phyloP scores from a whole-genome alignment of 2,113 vertebrate species.

The Pterocles gutturalis region DNA sequence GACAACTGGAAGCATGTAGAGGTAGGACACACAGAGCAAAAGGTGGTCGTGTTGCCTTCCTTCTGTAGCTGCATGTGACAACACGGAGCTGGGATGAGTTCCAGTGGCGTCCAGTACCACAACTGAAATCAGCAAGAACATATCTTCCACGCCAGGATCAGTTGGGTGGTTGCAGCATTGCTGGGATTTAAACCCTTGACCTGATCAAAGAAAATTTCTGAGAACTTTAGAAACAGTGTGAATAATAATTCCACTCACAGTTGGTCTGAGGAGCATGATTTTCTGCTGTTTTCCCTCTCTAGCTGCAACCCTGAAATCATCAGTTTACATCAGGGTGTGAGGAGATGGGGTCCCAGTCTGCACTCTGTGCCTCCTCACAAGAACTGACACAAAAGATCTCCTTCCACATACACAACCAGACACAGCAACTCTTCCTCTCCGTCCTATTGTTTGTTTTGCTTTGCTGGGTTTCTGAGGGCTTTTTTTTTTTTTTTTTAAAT shows the following conservation, averaged over 20 bases:
- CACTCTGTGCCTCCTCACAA: background rate
- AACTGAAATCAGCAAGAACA: background rate
- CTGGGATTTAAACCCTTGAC: background rate
- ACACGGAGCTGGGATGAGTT: background rate
- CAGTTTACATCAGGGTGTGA: background rate
- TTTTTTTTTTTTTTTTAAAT: background rate
- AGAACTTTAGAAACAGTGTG: background rate
- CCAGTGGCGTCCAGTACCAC: background rate
- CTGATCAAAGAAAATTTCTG: background rate
- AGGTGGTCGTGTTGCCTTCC: background rate
- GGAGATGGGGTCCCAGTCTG: background rate
- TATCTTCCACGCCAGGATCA: background rate
- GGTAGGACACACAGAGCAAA: constrained; percentile 69
- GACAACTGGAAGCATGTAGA: constrained; percentile 90
- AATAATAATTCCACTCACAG: background rate
- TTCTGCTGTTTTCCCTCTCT: background rate
- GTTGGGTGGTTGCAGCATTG: background rate
- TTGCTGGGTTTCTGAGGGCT: background rate
- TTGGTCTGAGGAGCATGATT: background rate
- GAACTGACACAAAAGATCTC: background rate
- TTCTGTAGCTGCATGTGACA: background rate
- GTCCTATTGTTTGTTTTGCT: background rate
- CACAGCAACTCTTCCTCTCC: background rate
- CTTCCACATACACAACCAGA: background rate
- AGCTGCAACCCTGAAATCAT: background rate